Evolutionary conservation across 1,140 invertebrate genomes (phyloP), one percentile per base, ranked within the genome.

Genomic region (Drosophila bocqueti): DNA sequence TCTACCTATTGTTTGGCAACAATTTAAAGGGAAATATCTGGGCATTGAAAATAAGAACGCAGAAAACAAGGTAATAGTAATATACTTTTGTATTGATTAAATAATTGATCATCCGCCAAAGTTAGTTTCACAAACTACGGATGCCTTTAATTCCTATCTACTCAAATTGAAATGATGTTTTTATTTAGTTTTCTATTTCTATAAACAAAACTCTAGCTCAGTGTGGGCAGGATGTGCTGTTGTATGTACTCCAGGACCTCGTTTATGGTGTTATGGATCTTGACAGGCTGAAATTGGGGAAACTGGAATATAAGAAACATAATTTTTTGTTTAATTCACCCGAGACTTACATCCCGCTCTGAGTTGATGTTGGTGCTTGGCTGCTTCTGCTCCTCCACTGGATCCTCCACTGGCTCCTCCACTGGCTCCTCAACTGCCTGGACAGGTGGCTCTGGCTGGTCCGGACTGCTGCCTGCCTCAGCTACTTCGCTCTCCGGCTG

Each of bases 231-330:
- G 26, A 92, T 85, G 15, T 49, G 50, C 21, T 60, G 77, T 43
- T 92, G 91, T 54, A 92, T 91, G n/a, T 92, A 92, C 40, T 92
- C 85, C 29, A 92, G 67, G 13, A 92, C 91, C 18, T 84, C 90
- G 15, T 67, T 69, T 18, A 92, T 91, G 2, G 90, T 83, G 8
- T 65, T 60, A 16, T 92, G 78, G 42, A 87, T 61, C 15, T 81
- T 58, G 2, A 5, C 58, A 4, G 84, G 73, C 84, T 87, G 16
- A 36, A 85, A 71, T 40, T 8, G 15, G 13, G 21, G 3, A 18
- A 59, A 9, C 1, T 13, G 16, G 13, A 11, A 8, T 16, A 4
- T 50, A 26, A 52, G 13, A 18, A 29, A 4, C 13, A 18, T 1
- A 10, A 15, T n/a, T 11, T 9, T 9, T 7, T 1, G 2, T 16